Evolutionary conservation across 2,113 vertebrate genomes (phyloP), one percentile per base, ranked within the genome.

Genomic region (Nipponia nippon): DNA sequence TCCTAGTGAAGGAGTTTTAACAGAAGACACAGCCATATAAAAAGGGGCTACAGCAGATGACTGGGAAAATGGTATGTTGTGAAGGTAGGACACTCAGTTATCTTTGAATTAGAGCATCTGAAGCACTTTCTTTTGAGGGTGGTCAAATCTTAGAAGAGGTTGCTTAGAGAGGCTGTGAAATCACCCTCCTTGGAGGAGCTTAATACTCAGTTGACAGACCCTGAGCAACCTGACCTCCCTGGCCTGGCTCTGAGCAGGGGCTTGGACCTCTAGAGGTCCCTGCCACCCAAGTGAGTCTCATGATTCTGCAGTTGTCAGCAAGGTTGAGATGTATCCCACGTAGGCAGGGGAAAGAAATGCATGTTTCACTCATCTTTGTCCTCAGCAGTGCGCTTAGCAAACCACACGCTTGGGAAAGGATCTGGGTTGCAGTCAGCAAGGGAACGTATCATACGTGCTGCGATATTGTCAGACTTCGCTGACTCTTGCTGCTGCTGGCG

Each of bases 361-460:
- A 34, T 6, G 19, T 47, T 71, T 66, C 34, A 25, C 38, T 19
- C 10, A 2, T 38, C 44, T 86, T 78, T 27, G 53, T 26, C 47
- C 42, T 25, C 49, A 40, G 62, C 6, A 21, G 32, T 47, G 18
- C 4, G 13, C 13, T 52, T 89, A 66, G 63, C 23, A 66, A 84
- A 73, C 46, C 38, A 50, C 32, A 22, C 1, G 4, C 32, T n/a
- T 77, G 67, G 70, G 67, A 44, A 38, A n/a, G 56, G n/a, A 15
- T 61, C 32, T 26, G 36, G 65, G 36, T 47, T 52, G 63, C 36
- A 78, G 58, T 56, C 40, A 71, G 52, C 44, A 44, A 40, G 40
- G 23, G 71, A 69, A 55, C 2, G 1, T 53, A n/a, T 55, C 42
- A 7, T 27, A 52, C 0, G 0, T 23, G 12, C 19, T 3, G 14